Conservation (phyloP, 2,113 vertebrate species). For the Bubo scandiacus region DNA sequence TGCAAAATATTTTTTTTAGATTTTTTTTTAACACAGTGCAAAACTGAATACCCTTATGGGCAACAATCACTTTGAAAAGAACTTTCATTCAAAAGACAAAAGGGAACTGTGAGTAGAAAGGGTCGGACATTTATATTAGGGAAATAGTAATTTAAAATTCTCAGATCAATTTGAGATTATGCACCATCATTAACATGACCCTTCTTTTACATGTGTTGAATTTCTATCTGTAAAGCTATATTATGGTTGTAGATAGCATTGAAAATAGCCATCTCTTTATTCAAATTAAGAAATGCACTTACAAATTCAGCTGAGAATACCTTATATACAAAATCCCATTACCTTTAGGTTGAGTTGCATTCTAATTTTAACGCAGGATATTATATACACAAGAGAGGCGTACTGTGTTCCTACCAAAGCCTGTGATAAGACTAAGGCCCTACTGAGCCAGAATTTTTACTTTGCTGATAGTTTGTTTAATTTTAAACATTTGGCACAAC, state of each 20-base stretch:
- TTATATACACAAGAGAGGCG: background rate
- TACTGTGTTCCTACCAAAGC: background rate
- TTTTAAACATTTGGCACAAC: background rate
- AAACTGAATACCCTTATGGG: conserved; percentile 61
- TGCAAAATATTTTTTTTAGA: conserved; percentile 43
- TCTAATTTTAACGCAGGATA: conserved; percentile 22
- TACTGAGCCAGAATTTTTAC: background rate
- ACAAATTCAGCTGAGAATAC: background rate
- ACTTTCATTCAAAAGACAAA: conserved; percentile 32
- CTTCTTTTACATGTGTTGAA: background rate
- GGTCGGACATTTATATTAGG: background rate
- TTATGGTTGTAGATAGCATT: background rate
- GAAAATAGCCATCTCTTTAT: background rate
- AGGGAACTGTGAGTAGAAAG: conserved; percentile 8
- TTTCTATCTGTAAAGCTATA: background rate
- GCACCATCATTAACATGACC: background rate
- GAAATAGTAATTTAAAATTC: conserved; percentile 38
- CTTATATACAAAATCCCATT: conserved; percentile 26
- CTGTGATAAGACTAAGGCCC: background rate
- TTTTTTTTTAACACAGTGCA: conserved; percentile 67
- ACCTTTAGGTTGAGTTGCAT: background rate
- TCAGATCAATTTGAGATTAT: conserved; percentile 15
- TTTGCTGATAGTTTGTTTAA: background rate
- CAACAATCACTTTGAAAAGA: conserved; percentile 60
- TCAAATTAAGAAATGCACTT: background rate